phyloP scores from a whole-genome alignment of 2,113 vertebrate genomes.

The Penelope pileata region DNA sequence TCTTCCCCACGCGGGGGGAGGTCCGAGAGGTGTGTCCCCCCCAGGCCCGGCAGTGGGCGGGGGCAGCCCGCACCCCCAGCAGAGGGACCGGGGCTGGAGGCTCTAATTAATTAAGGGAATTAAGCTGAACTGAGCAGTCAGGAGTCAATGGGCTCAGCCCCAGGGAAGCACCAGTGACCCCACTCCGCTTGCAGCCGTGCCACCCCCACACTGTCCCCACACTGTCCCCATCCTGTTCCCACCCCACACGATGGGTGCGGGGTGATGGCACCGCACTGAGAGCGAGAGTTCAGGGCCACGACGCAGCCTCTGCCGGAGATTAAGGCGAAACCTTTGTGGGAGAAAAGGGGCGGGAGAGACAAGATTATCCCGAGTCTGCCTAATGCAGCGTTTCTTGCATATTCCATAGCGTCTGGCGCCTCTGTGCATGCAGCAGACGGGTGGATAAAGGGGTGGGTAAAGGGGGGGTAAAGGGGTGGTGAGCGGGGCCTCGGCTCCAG shows the following conservation, averaged over 20 bases:
- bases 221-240: fast-evolving
- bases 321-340: conserved; percentile 15
- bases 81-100: not conserved
- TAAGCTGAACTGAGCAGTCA: not conserved
- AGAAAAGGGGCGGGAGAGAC: conserved; percentile 17
- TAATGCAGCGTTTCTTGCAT: not conserved
- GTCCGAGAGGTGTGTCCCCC: not conserved
- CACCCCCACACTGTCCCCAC: fast-evolving
- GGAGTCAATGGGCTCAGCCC: not conserved
- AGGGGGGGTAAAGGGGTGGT: fast-evolving
- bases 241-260: not conserved
- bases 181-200: not conserved
- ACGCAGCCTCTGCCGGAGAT: not conserved
- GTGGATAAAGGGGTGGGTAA: too few species aligned
- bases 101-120: not conserved
- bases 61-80: not conserved
- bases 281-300: not conserved
- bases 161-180: fast-evolving
- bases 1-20: not conserved
- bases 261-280: not conserved
- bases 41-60: not conserved
- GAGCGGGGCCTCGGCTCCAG: not conserved
- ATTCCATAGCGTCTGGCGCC: not conserved
- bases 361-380: conserved; percentile 17
- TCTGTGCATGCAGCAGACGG: not conserved